phyloP scores from a whole-genome alignment of 1,140 invertebrate genomes.

The Melanaphis sacchari region DNA sequence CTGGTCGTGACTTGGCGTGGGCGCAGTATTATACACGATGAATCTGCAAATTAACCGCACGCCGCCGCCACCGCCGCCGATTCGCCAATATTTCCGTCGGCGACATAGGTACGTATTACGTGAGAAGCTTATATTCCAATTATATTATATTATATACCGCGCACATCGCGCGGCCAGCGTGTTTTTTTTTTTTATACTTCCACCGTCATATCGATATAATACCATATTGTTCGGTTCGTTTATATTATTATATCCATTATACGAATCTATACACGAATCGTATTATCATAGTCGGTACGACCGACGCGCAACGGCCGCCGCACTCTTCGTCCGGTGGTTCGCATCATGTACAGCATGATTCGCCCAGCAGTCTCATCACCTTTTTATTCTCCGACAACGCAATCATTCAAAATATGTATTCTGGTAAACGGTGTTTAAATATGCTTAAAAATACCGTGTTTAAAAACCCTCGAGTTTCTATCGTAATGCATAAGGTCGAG shows the following conservation, averaged over 20 bases:
- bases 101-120: no score
- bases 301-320: no score
- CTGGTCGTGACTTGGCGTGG: slow-evolving; percentile 44
- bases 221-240: background rate
- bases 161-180: background rate
- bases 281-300: background rate
- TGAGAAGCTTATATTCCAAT: slow-evolving; percentile 4
- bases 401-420: no score
- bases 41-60: slow-evolving; percentile 43
- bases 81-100: background rate
- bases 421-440: no score
- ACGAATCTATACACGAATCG: background rate
- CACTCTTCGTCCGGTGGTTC: background rate
- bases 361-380: no score
- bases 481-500: no score
- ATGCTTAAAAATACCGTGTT: no score
- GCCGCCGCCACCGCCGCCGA: background rate
- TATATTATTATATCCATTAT: background rate
- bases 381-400: no score
- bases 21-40: background rate
- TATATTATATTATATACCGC: background rate
- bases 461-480: no score
- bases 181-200: background rate
- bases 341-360: no score
- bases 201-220: background rate